A percentile compares a stretch with the other conserved stretches of the same genome.
Evolutionary conservation across 2,797 vertebrate genomes (phyloP).

Genomic region (Cirrhinus molitorella): DNA sequence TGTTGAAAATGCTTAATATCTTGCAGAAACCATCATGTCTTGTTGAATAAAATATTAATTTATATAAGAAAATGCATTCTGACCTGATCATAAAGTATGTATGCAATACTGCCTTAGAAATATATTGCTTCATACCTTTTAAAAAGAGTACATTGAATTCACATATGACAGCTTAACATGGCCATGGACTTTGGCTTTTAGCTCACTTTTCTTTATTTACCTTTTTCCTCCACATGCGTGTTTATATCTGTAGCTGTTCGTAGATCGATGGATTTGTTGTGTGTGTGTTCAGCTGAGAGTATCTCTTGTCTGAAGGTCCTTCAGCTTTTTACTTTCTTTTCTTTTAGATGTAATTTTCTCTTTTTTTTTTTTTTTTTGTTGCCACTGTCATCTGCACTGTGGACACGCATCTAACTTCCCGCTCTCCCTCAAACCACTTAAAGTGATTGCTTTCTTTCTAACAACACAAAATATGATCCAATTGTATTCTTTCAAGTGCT

Average conservation of each 20-base stretch:
- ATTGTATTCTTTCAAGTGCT: constrained; percentile 42
- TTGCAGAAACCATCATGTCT: too few species aligned
- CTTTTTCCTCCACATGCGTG: not conserved
- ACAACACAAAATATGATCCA: constrained; percentile 51
- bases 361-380: constrained; percentile 1
- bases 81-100: too few species aligned
- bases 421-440: constrained; percentile 23
- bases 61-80: not conserved
- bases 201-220: not conserved
- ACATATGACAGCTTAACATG: not conserved
- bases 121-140: not conserved
- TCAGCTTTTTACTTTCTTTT: not conserved
- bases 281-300: not conserved
- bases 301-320: not conserved
- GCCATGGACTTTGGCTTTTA: not conserved
- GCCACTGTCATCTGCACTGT: constrained; percentile 5
- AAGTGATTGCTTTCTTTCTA: constrained; percentile 47
- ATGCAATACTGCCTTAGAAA: not conserved
- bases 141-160: not conserved
- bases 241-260: constrained; percentile 1
- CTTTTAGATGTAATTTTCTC: not conserved
- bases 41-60: not conserved
- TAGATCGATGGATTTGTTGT: constrained; percentile 5
- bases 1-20: not conserved
- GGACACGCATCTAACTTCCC: not conserved